Evolutionary conservation across 2,888 invertebrate genomes (phyloP).

Genomic region (Thumatha senex): DNA sequence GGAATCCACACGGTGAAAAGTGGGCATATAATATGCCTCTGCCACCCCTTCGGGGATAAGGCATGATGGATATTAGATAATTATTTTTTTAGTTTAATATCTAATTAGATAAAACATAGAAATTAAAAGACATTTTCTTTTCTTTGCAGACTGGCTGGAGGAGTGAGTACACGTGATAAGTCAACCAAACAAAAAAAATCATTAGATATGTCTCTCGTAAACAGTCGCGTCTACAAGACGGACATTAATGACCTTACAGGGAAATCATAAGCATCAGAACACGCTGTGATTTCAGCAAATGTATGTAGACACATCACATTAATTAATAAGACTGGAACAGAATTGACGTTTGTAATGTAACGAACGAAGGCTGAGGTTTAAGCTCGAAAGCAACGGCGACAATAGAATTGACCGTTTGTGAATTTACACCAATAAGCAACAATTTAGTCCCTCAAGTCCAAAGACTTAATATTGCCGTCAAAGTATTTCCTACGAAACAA

Average conservation of each 20-base stretch:
- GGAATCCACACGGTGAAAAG: too few species aligned
- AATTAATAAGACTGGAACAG: conserved; percentile 74
- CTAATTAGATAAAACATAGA: too few species aligned
- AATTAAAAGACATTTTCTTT: conserved; percentile 6
- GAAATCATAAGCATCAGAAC: conserved; percentile 48
- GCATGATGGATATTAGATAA: too few species aligned
- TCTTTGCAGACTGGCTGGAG: conserved; percentile 94
- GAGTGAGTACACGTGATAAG: conserved; percentile 97
- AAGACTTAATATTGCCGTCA: neutral
- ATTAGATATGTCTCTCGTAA: conserved; percentile 49
- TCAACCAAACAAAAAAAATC: conserved; percentile 59
- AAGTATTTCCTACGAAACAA: neutral
- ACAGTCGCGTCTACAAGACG: conserved; percentile 40
- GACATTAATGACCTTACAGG: conserved; percentile 42
- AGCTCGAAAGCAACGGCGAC: conserved; percentile 14
- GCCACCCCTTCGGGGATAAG: too few species aligned
- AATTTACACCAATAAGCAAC: neutral
- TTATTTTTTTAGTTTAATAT: too few species aligned
- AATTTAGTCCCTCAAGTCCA: neutral
- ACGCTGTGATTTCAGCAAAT: conserved; percentile 64
- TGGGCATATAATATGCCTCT: too few species aligned
- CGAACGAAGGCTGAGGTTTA: conserved; percentile 39
- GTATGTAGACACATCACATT: conserved; percentile 35
- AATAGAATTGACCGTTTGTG: neutral
- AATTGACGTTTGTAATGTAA: conserved; percentile 75